These are phyloP conservation scores for Bacillus rossius DNA, from an alignment of 1,140 invertebrate genomes.

Conservation along the genomic window DNA sequence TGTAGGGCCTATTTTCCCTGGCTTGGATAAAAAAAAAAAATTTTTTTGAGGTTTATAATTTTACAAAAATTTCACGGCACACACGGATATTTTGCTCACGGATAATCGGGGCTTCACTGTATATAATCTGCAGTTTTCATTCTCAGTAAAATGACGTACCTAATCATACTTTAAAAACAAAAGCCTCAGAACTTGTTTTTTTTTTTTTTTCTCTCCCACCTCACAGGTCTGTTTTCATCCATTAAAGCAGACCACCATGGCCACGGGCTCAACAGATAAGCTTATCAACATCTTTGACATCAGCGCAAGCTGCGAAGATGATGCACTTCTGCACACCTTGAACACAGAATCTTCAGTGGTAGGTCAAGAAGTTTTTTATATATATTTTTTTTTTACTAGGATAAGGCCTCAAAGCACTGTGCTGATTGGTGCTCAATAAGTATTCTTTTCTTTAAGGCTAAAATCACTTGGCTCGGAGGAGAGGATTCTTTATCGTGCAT, in stretches of 20 bases:
- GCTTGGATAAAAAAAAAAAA: no score
- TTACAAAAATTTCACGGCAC: no score
- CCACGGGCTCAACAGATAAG: constrained; percentile 76
- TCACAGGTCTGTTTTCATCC: constrained; percentile 68
- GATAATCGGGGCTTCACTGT: no score
- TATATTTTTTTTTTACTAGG: neutral
- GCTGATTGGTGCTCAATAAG: no score
- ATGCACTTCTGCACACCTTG: constrained; percentile 71
- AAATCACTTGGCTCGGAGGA: constrained; percentile 35
- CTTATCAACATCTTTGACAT: constrained; percentile 84
- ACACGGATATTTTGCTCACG: no score
- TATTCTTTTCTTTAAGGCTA: constrained; percentile 37
- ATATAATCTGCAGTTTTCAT: no score
- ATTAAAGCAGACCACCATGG: constrained; percentile 57
- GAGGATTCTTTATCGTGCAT: constrained; percentile 53
- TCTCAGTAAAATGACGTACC: no score
- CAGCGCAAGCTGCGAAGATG: constrained; percentile 65
- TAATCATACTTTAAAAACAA: no score
- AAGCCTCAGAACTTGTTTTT: neutral
- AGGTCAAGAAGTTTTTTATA: constrained; percentile 24
- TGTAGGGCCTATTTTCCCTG: no score
- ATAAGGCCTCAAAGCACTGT: no score
- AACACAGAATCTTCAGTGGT: constrained; percentile 81
- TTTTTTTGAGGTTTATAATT: no score
- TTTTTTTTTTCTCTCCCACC: no score